Conservation (phyloP, 2,888 invertebrate species). For the Brenthis ino region DNA sequence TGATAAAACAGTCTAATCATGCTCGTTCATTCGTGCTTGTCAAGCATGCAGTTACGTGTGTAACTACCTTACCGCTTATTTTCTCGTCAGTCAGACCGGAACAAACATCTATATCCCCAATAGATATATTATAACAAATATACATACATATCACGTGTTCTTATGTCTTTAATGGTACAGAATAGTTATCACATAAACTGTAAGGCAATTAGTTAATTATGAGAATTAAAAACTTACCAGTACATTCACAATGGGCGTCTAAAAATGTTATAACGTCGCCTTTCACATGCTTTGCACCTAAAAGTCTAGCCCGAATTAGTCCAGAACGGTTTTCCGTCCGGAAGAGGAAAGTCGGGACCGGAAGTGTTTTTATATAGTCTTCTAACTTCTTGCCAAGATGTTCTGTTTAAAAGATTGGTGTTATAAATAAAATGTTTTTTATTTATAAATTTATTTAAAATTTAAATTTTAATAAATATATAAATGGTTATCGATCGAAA, state of each 20-base stretch:
- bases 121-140: no score
- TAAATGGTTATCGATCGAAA: no score
- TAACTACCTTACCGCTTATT: no score
- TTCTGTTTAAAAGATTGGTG: constrained; percentile 77
- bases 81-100: no score
- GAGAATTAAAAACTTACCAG: constrained; percentile 58
- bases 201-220: no score
- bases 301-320: constrained; percentile 95
- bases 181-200: no score
- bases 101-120: no score
- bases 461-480: no score
- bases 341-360: constrained; percentile 92
- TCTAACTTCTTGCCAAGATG: constrained; percentile 94
- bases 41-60: no score
- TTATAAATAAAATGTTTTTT: not conserved
- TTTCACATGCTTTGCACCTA: constrained; percentile 95
- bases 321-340: constrained; percentile 97
- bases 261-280: constrained; percentile 97
- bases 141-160: no score
- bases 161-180: no score
- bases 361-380: constrained; percentile 92
- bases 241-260: constrained; percentile 98
- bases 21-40: no score
- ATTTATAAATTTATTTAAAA: not conserved
- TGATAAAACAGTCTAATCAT: not conserved